Evolutionary conservation across 2,797 vertebrate genomes (phyloP).

Genomic region (Steatocranus sp.): DNA sequence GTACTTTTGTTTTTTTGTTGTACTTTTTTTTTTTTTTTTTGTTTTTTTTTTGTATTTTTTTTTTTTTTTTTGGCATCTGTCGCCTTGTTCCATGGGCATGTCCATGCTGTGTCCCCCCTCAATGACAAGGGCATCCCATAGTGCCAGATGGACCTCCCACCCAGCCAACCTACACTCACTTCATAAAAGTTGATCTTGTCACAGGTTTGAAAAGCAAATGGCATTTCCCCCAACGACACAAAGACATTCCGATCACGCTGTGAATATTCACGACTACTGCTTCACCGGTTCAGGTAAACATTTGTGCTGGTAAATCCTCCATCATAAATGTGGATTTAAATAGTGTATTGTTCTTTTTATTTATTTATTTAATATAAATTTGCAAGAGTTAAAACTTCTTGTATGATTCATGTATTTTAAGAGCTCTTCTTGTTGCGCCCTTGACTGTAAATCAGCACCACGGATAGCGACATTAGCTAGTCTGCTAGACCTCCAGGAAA

Average conservation of each 20-base stretch:
- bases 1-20: constrained; percentile 19
- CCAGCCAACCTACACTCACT: constrained; percentile 36
- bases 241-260: constrained; percentile 29
- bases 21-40: background rate
- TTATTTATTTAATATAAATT: background rate
- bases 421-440: background rate
- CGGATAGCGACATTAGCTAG: background rate
- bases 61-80: constrained; percentile 74
- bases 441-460: background rate
- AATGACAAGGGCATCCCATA: constrained; percentile 70
- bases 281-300: background rate
- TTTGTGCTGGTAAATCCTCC: background rate
- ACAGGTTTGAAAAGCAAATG: constrained; percentile 58
- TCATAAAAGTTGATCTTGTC: constrained; percentile 65
- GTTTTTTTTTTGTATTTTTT: no score
- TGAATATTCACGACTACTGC: constrained; percentile 7
- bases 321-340: background rate
- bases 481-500: background rate
- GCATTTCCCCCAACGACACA: constrained; percentile 17
- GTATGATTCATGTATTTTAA: background rate
- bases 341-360: background rate
- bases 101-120: constrained; percentile 57
- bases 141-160: constrained; percentile 75
- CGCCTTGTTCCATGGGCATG: constrained; percentile 51
- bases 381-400: background rate